These are phyloP conservation scores for Polylopha cassiicola DNA, from an alignment of 2,888 invertebrate genomes.

Conservation along the genomic window DNA sequence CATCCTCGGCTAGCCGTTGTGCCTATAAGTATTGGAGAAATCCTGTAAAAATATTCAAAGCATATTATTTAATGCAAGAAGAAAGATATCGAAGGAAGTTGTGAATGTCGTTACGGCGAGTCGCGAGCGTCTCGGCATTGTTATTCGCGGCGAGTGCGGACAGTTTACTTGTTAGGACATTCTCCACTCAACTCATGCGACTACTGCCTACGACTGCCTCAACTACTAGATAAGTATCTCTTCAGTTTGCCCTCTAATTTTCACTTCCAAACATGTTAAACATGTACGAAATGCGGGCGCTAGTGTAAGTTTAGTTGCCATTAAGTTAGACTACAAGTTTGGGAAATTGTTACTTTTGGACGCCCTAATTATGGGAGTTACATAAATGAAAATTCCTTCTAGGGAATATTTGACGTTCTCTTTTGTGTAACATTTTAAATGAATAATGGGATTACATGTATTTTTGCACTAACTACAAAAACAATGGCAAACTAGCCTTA, in stretches of 20 bases:
- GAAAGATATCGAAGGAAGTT: slow-evolving; percentile 35
- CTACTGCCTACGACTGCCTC: slow-evolving; percentile 35
- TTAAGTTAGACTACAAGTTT: slow-evolving; percentile 10
- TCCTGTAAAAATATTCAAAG: slow-evolving; percentile 11
- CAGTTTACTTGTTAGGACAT: slow-evolving; percentile 54
- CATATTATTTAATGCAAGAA: slow-evolving; percentile 21
- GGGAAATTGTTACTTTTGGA: too few relatives aligned
- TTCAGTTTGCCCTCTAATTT: slow-evolving; percentile 56
- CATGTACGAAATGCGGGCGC: slow-evolving; percentile 26
- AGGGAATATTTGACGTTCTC: too few relatives aligned
- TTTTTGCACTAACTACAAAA: too few relatives aligned
- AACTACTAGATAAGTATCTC: slow-evolving; percentile 41
- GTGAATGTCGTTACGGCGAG: slow-evolving; percentile 36
- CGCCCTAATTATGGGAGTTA: too few relatives aligned
- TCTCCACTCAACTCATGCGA: slow-evolving; percentile 28
- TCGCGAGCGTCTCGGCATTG: slow-evolving; percentile 23
- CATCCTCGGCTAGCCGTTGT: too few relatives aligned
- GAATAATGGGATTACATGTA: too few relatives aligned
- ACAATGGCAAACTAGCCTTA: too few relatives aligned
- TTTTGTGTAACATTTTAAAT: too few relatives aligned
- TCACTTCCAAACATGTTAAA: slow-evolving; percentile 46
- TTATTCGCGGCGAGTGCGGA: slow-evolving; percentile 28
- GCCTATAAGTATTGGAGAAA: too few relatives aligned
- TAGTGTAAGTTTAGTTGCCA: slow-evolving; percentile 18
- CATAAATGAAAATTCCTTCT: too few relatives aligned